A percentile compares a stretch with the other conserved stretches of the same genome.
These are phyloP conservation scores for Lypha dubia DNA, from an alignment of 2,888 invertebrate species.

Conservation along the genomic window DNA sequence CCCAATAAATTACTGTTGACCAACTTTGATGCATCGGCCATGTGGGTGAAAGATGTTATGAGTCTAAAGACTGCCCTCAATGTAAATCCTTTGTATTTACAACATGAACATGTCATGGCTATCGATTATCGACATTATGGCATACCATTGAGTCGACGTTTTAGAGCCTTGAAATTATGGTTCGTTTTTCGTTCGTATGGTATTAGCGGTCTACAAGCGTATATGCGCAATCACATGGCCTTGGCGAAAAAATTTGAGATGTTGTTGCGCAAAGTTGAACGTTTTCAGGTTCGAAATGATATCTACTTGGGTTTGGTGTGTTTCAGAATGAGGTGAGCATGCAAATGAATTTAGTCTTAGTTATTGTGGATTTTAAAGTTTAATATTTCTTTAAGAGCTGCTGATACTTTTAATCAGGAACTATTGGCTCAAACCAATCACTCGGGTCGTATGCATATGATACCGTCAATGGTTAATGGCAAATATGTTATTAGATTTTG, in stretches of 20 bases:
- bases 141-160: slow-evolving; percentile 92
- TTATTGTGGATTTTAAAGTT: not conserved
- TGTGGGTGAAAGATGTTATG: slow-evolving; percentile 92
- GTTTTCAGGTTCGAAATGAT: slow-evolving; percentile 91
- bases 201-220: slow-evolving; percentile 90
- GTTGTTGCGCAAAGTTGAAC: slow-evolving; percentile 87
- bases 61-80: slow-evolving; percentile 91
- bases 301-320: slow-evolving; percentile 91
- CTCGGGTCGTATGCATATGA: slow-evolving; percentile 93
- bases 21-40: slow-evolving; percentile 92
- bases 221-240: slow-evolving; percentile 92
- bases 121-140: slow-evolving; percentile 93
- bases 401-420: slow-evolving; percentile 89
- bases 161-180: slow-evolving; percentile 94
- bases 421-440: slow-evolving; percentile 91
- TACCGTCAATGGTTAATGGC: slow-evolving; percentile 90
- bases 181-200: slow-evolving; percentile 93
- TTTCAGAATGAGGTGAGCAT: slow-evolving; percentile 86
- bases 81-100: slow-evolving; percentile 93
- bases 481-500: slow-evolving; percentile 92
- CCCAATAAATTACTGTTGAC: slow-evolving; percentile 94
- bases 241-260: slow-evolving; percentile 90
- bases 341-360: not conserved
- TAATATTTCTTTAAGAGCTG: slow-evolving; percentile 83
- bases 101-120: slow-evolving; percentile 90